Conservation (phyloP, 2,888 invertebrate species). For the Lithophane semibrunnea region DNA sequence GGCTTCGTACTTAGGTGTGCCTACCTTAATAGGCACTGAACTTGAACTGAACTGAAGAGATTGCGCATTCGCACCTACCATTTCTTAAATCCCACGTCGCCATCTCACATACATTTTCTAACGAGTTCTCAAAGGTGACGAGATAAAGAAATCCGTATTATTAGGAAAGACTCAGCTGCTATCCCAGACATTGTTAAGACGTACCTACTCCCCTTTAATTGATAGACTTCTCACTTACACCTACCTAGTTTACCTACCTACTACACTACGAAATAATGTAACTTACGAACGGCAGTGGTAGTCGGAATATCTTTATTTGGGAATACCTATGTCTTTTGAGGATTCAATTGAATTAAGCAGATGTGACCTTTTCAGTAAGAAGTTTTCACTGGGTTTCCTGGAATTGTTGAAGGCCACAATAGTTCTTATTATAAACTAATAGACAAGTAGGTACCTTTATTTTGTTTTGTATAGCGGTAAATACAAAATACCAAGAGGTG, state of each 20-base stretch:
- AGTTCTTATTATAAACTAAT: not conserved
- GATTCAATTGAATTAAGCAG: slow-evolving; percentile 3
- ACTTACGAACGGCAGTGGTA: not conserved
- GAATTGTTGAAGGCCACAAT: not conserved
- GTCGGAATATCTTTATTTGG: not conserved
- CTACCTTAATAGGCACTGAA: not conserved
- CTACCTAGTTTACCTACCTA: not conserved
- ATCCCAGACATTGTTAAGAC: slow-evolving; percentile 17
- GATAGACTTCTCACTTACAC: not conserved
- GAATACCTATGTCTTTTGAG: not conserved
- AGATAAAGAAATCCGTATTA: slow-evolving; percentile 7
- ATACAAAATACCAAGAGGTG: not conserved
- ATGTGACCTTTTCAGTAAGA: slow-evolving; percentile 1
- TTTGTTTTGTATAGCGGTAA: not conserved
- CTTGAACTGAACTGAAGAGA: not conserved
- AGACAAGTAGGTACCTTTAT: no score
- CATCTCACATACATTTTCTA: slow-evolving; percentile 3
- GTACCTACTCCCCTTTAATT: slow-evolving; percentile 8
- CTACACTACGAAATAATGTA: not conserved
- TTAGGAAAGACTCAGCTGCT: slow-evolving; percentile 19
- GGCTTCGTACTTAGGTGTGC: not conserved
- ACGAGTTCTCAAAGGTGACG: slow-evolving; percentile 12
- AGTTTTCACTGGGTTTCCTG: slow-evolving; percentile 7
- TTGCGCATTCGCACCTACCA: not conserved
- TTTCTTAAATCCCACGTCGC: not conserved